phyloP scores from a whole-genome alignment of 2,888 invertebrate genomes.

The Silvanus unidentatus region DNA sequence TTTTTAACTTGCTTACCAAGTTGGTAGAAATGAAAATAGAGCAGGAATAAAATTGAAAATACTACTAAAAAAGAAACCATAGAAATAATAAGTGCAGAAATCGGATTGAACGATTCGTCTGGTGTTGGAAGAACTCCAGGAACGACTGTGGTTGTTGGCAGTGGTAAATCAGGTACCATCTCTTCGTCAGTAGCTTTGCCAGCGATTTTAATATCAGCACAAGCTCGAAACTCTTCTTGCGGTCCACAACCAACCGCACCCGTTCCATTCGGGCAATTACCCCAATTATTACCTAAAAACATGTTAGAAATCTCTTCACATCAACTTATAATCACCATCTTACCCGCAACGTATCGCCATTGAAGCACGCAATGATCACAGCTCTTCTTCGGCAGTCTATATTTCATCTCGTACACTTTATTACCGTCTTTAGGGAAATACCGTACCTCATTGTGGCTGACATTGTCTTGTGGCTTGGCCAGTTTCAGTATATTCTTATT shows the following conservation, averaged over 20 bases:
- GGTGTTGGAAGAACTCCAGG: conserved; percentile 21
- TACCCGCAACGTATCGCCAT: conserved; percentile 80
- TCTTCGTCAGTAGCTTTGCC: conserved; percentile 48
- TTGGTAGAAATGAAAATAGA: conserved; percentile 73
- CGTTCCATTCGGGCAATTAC: conserved; percentile 63
- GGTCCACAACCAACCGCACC: conserved; percentile 82
- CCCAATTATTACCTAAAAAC: conserved; percentile 65
- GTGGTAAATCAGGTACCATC: conserved; percentile 33
- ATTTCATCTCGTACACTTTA: conserved; percentile 67
- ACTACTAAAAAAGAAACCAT: conserved; percentile 62
- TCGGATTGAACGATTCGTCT: conserved; percentile 44
- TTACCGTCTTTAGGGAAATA: conserved; percentile 75
- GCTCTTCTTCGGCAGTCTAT: conserved; percentile 52
- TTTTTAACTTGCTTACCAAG: conserved; percentile 62
- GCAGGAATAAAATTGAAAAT: conserved; percentile 57
- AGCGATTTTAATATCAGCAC: conserved; percentile 73
- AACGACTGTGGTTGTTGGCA: conserved; percentile 36
- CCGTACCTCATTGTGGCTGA: conserved; percentile 52
- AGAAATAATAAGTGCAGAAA: conserved; percentile 57
- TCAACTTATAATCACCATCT: conserved; percentile 5
- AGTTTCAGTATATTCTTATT: conserved; percentile 64
- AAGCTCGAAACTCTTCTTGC: conserved; percentile 83
- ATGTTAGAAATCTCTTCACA: neutral
- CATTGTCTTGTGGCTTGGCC: conserved; percentile 41
- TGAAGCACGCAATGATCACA: conserved; percentile 82